phyloP scores from a whole-genome alignment of 1,140 invertebrate species.

The Drosophila mauritiana region DNA sequence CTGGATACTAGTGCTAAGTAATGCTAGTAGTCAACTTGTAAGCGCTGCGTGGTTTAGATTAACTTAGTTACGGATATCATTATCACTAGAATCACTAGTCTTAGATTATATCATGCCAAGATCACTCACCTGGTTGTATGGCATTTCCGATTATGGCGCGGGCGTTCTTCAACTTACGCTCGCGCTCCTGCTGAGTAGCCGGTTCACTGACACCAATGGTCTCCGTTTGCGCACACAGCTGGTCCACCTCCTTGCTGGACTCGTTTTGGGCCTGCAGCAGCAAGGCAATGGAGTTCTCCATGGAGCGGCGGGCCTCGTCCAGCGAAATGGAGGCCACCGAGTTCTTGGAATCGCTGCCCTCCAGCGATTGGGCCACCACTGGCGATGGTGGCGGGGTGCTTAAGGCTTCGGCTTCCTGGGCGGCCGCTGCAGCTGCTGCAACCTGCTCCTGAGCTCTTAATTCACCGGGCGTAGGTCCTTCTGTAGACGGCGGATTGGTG shows the following conservation, averaged over 20 bases:
- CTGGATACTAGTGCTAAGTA: slow-evolving; percentile 24
- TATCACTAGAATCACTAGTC: slow-evolving; percentile 13
- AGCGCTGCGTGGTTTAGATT: slow-evolving; percentile 68
- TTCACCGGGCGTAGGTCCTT: slow-evolving; percentile 71
- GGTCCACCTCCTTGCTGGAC: slow-evolving; percentile 82
- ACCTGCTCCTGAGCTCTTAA: slow-evolving; percentile 72
- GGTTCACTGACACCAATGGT: slow-evolving; percentile 74
- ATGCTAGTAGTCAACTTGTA: slow-evolving; percentile 72
- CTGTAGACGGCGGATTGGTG: slow-evolving; percentile 86
- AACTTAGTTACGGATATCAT: slow-evolving; percentile 59
- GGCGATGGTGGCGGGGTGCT: slow-evolving; percentile 37
- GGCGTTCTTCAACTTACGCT: slow-evolving; percentile 86
- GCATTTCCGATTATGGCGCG: slow-evolving; percentile 87
- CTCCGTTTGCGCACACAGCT: slow-evolving; percentile 82
- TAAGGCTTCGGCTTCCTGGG: slow-evolving; percentile 59
- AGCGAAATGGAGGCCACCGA: slow-evolving; percentile 75
- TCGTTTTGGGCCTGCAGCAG: slow-evolving; percentile 84
- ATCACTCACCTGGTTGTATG: slow-evolving; percentile 84
- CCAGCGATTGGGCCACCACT: slow-evolving; percentile 27
- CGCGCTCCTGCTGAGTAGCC: slow-evolving; percentile 72
- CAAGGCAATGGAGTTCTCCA: slow-evolving; percentile 85
- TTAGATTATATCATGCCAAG: slow-evolving; percentile 26
- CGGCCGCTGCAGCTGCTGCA: slow-evolving; percentile 74
- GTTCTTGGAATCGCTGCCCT: slow-evolving; percentile 77
- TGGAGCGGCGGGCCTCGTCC: slow-evolving; percentile 83